Percentiles rank a stretch among this genome's conserved stretches.
Conservation (phyloP, 2,888 invertebrate genomes). For the Notodonta dromedarius region DNA sequence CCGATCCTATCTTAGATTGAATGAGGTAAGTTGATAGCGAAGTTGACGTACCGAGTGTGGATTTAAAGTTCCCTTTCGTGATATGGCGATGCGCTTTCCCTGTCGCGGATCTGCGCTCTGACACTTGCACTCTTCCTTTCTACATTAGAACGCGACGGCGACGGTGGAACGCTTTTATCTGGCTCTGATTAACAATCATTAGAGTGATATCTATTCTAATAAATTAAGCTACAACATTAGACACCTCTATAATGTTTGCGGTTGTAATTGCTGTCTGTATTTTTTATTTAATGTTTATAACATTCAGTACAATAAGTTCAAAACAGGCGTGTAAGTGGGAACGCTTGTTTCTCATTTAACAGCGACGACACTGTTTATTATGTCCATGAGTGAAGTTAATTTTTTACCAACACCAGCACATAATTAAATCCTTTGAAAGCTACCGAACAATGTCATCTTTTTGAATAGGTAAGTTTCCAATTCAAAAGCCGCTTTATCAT, state of each 20-base stretch:
- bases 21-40: constrained; percentile 63
- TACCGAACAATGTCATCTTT: constrained; percentile 42
- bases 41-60: constrained; percentile 61
- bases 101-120: constrained; percentile 72
- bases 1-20: constrained; percentile 61
- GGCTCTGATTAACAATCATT: neutral
- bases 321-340: neutral
- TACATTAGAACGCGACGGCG: constrained; percentile 45
- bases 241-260: neutral
- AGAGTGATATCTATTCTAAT: neutral
- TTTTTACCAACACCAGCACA: constrained; percentile 22
- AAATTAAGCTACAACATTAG: neutral
- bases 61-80: constrained; percentile 79
- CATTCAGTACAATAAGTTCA: neutral
- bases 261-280: neutral
- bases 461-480: constrained; percentile 53
- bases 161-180: neutral
- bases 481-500: constrained; percentile 58
- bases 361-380: constrained; percentile 8
- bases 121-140: constrained; percentile 82
- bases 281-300: neutral
- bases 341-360: neutral
- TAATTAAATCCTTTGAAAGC: constrained; percentile 41
- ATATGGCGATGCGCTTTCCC: constrained; percentile 77
- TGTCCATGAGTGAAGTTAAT: constrained; percentile 10